Conservation (phyloP, 2,888 invertebrate species). For the Pristionchus entomophagus region DNA sequence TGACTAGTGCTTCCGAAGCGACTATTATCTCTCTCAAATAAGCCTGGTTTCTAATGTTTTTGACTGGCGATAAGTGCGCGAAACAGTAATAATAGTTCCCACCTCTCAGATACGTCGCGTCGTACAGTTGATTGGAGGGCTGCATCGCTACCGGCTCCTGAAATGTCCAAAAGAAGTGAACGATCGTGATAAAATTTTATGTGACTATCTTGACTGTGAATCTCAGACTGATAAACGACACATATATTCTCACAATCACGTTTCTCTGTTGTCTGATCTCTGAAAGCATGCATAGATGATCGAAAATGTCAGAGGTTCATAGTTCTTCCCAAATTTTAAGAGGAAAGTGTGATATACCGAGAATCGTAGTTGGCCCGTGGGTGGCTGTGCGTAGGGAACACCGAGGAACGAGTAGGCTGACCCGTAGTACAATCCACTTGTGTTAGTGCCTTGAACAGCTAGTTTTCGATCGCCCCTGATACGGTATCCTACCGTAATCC, state of each 20-base stretch:
- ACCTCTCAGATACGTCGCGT: constrained; percentile 64
- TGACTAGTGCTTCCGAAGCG: too few relatives aligned
- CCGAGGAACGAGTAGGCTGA: constrained; percentile 65
- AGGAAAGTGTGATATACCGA: constrained; percentile 47
- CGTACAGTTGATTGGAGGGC: constrained; percentile 54
- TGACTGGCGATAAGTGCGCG: not conserved
- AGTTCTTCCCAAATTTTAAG: not conserved
- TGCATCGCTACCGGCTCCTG: constrained; percentile 53
- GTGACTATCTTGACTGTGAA: too few relatives aligned
- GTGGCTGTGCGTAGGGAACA: constrained; percentile 66
- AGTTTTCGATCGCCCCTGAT: not conserved
- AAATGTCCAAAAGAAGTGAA: not conserved
- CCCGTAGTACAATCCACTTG: constrained; percentile 61
- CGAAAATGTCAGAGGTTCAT: not conserved
- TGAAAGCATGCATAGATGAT: not conserved
- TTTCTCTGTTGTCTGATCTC: too few relatives aligned
- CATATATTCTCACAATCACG: not conserved
- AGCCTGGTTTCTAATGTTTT: too few relatives aligned
- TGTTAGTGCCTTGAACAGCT: constrained; percentile 56
- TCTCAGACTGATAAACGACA: not conserved
- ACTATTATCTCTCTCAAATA: too few relatives aligned
- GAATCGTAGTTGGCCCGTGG: constrained; percentile 60
- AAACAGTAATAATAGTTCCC: not conserved
- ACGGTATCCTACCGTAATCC: constrained; percentile 55
- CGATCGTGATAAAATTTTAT: not conserved